Base-by-base conservation (phyloP, 2,797 vertebrate species). In the Austrolebias charrua region DNA sequence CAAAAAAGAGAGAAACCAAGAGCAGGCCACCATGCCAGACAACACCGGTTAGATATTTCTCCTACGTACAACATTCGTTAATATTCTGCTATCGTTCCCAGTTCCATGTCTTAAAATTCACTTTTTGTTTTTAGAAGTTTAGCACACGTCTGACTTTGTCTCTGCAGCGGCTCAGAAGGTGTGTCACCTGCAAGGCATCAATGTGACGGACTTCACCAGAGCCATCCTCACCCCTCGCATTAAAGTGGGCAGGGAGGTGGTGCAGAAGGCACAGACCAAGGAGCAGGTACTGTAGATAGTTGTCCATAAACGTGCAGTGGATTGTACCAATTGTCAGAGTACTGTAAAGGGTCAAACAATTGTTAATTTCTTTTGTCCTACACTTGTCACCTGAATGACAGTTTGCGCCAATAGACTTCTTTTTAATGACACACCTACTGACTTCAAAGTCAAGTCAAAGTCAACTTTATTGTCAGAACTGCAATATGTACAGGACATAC, bases 251-350 rank as follows among this genome's bases (percentile, higher is more conserved):
- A 87, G 97, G 76, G 97, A 99, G 38, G 91, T 98, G 59, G 96
- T 99, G 15, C 97, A 99, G 91, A 99, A 99, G 83, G 97, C 97
- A 2, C 97, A 99, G 86, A 99, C 97, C 58, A 99, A 99, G 85
- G 97, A 99, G 70, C 97, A 99, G 95, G 97, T 98, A 72, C 43
- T 19, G 1, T 18, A 42, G 38, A 11, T 13, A 4, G 3, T 31
- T 11, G 31, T 33, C 31, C 31, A 5, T 33, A 33, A 33, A 33
- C 31, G 31, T 33, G 31, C 31, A 33, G 9, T 6, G 31, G 31
- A 33, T 33, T 33, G 31, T 33, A 33, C 31, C 5, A 33, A 9
- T 33, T 33, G 31, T 33, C 31, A 33, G 6, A 33, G 31, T 9
- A 33, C 6, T 33, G 31, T 1, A 33, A 33, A 33, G 6, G 6